Evolutionary conservation across 2,797 vertebrate species (phyloP), one percentile per base, ranked within the genome.

Genomic region (Erpetoichthys calabaricus): DNA sequence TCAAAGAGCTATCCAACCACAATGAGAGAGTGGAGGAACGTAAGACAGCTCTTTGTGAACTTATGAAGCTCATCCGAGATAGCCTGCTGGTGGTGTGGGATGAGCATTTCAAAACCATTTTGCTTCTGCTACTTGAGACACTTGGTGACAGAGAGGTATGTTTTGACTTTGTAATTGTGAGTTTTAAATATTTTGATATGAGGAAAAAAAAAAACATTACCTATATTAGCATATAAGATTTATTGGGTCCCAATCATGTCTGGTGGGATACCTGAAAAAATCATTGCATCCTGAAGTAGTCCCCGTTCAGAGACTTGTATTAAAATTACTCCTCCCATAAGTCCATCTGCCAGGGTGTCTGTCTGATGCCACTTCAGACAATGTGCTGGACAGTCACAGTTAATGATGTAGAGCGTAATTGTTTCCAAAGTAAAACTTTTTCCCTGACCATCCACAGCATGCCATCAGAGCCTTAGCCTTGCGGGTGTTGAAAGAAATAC

Each of bases 51-150:
- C 80, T 98, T 41, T 91, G 85, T 2, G 91, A 97, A 61, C 86
- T 98, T 57, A 87, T 93, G 78, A 91, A 91, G 66, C 76, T 97
- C 63, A 96, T 94, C 64, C 90, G 90, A 3, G 91, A 96, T 66
- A 91, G 95, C 59, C 85, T 89, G n/a, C 84, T 94, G 7, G 88
- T 90, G 67, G 89, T 98, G 73, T 98, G 94, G 94, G 94, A 98
- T 52, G 93, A 98, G 61, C 95, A 98, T 68, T 98, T 98, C 78
- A 98, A 98, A 83, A 98, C 93, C 69, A 91, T 97, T 79, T 75
- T 98, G 55, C 83, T 98, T 60, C 74, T 98, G 52, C 80, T 98
- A 65, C 88, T 98, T 50, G 94, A 98, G 83, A 97, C 93, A 0
- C 89, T 98, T 75, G 91, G 91, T 1, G 95, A 98, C 76, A 84